Base-by-base conservation (phyloP, 2,113 vertebrate genomes). In the Thryonomys swinderianus region DNA sequence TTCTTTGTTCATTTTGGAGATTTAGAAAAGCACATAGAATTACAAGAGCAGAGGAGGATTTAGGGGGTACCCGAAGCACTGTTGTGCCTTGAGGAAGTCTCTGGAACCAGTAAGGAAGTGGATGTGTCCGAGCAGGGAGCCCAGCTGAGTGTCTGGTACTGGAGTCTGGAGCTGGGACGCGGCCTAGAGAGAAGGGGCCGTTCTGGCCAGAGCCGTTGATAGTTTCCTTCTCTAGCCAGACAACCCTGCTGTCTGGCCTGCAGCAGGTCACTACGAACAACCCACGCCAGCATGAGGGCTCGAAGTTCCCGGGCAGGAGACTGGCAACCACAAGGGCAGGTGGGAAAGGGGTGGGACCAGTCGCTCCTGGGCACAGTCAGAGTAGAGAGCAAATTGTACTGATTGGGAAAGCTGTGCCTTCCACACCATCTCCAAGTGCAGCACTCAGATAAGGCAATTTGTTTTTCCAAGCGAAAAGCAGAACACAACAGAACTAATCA, bases 291-390 rank as follows among this genome's bases (percentile, higher is more conserved):
- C 2, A 32, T 0, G 2, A 5, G 4, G 14, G 61, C 21, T 76
- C 21, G 57, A 13, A 12, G 0, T 17, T 18, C 48, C 64, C 48
- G 4, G 0, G 4, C 17, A 32, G 5, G 21, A 30, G 13, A 17
- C 16, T 21, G 5, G 0, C 0, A 1, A 20, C 0, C 1, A 30
- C 0, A 0, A n/a, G 7, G 27, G 14, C 21, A 1, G 18, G 6
- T 8, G 55, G 55, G 51, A 34, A 59, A n/a, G 61, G 23, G 3
- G 1, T 0, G 8, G 0, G 0, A 17, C 74, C 16, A 20, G 51
- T 55, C 1, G 0, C 55, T 11, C 9, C 1, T 3, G 2, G 30
- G 18, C 21, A 11, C 32, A 27, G 6, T 78, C 59, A 16, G 64
- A 37, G 0, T 0, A 32, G 59, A 88, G 27, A 59, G 3, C 5